A percentile compares a stretch with the other conserved stretches of the same genome.
Evolutionary conservation across 2,888 invertebrate species (phyloP).

Genomic region (Brachyptera putata): DNA sequence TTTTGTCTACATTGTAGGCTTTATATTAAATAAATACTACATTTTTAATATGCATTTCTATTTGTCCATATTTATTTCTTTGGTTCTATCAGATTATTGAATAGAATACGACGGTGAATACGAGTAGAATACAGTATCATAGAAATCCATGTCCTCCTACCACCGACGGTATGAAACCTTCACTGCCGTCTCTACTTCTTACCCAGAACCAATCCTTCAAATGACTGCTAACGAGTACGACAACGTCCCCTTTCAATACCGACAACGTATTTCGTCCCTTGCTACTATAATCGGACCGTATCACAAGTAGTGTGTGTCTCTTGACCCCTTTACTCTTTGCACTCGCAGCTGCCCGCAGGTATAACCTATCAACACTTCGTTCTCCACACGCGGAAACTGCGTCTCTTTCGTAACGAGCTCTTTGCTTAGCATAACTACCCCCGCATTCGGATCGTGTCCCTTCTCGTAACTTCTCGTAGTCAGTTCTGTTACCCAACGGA

Average conservation of each 20-base stretch:
- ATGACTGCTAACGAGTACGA: constrained; percentile 58
- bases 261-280: constrained; percentile 56
- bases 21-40: background rate
- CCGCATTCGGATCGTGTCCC: constrained; percentile 62
- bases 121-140: constrained; percentile 41
- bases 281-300: constrained; percentile 61
- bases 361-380: constrained; percentile 66
- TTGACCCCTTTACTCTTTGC: constrained; percentile 42
- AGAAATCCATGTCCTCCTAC: constrained; percentile 75
- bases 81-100: constrained; percentile 9
- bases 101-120: too few species aligned
- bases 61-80: too few species aligned
- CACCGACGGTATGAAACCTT: constrained; percentile 73
- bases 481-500: constrained; percentile 69
- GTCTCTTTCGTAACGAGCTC: constrained; percentile 27
- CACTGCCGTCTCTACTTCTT: constrained; percentile 61
- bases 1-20: too few species aligned
- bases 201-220: constrained; percentile 73
- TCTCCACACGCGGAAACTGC: constrained; percentile 54
- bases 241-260: constrained; percentile 70
- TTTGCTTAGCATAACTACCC: constrained; percentile 20
- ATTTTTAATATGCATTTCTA: background rate
- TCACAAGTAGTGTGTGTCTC: constrained; percentile 66
- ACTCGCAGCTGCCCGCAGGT: constrained; percentile 58
- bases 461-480: constrained; percentile 64